Conservation (phyloP, 2,113 vertebrate genomes). For the Donacobius atricapilla region DNA sequence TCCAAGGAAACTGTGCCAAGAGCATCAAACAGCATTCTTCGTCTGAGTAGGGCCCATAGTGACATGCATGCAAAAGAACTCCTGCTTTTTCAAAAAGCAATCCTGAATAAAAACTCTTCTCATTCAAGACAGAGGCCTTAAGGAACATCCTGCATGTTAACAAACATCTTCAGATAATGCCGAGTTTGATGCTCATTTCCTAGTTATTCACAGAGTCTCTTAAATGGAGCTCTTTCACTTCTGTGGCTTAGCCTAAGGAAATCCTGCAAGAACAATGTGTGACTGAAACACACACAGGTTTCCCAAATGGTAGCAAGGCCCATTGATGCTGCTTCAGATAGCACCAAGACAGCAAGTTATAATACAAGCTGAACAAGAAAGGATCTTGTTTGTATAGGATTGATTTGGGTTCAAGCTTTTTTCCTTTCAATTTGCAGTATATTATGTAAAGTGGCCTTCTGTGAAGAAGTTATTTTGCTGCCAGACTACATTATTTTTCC, state of each 20-base stretch:
- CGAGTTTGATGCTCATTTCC: constrained; percentile 78
- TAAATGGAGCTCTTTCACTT: constrained; percentile 79
- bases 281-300: constrained; percentile 67
- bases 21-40: constrained; percentile 17
- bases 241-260: constrained; percentile 76
- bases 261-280: constrained; percentile 73
- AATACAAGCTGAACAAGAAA: constrained; percentile 37
- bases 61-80: constrained; percentile 61
- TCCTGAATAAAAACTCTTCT: constrained; percentile 73
- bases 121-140: constrained; percentile 70
- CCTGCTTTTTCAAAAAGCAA: constrained; percentile 62
- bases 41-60: constrained; percentile 38
- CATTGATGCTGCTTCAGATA: constrained; percentile 51
- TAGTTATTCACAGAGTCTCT: constrained; percentile 72
- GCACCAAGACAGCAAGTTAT: constrained; percentile 16
- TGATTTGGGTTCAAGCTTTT: constrained; percentile 35
- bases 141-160: constrained; percentile 75
- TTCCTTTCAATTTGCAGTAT: neutral
- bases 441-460: neutral
- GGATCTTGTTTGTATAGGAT: neutral
- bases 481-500: neutral
- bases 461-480: neutral
- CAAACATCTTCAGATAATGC: constrained; percentile 79
- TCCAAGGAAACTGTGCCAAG: constrained; percentile 28
- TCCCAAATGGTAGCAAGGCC: constrained; percentile 59